Base-by-base conservation (phyloP, 2,113 vertebrate genomes). In the Elgaria multicarinata region DNA sequence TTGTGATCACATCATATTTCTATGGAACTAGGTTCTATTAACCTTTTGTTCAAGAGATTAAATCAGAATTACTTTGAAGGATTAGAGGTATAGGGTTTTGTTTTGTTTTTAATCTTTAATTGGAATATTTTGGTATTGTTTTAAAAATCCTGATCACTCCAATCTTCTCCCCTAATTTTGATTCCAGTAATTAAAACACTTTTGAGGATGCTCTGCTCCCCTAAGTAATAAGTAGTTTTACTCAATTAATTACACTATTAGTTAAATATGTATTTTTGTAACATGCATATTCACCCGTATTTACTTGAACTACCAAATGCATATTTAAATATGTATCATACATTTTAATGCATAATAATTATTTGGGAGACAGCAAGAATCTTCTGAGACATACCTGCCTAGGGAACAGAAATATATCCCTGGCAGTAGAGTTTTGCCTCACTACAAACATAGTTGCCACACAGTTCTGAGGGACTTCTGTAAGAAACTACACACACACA, bases 221-320 rank as follows among this genome's bases (percentile, higher is more conserved):
- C 92, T 84, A 91, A 92, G 93, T 87, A 94, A 93, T 93, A 94
- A 93, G 92, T 79, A 93, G 79, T 89, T 96, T 95, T 95, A 94
- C 85, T 85, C 93, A 94, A 93, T 94, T 95, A 96, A 94, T 93
- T 96, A 95, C 94, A 93, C 89, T 92, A 91, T 93, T 95, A 94
- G 94, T 96, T 96, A 95, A 95, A 96, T 96, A 89, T 2, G 0
- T 91, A 85, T 91, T 95, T 93, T 92, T 95, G 94, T 89, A 93
- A 95, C 92, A 93, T 93, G 89, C 33, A 22, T 95, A 91, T 93
- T 96, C 96, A 91, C 93, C 88, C 93, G 91, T 96, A 92, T 93
- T 95, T 94, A 94, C 93, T 88, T 84, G 82, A 89, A 72, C 85
- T 93, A 93, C 85, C 89, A 94, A 94, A 79, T 93, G 92, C 90